Evolutionary conservation across 1,140 invertebrate species (phyloP), one percentile per base, ranked within the genome.

Genomic region (Drosophila kepulauana): DNA sequence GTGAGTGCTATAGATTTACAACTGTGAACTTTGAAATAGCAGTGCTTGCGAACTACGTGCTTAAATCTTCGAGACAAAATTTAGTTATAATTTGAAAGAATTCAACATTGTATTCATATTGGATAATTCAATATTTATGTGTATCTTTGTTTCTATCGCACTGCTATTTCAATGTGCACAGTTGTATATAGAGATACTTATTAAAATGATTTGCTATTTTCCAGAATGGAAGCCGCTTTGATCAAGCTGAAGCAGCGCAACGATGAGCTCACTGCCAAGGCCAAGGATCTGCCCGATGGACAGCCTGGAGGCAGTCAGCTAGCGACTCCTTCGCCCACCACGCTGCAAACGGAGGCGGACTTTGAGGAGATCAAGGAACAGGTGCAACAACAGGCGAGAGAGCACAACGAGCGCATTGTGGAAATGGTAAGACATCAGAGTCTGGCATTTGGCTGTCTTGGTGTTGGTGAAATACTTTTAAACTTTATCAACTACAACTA

Each of bases 231-330:
- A 65, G 70, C 90, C 0, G 92, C 92, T 1, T 61, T 92, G 10
- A 91, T 92, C 30, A 84, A 91, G 58, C 69, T 92, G 2, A 92
- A 92, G 75, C 91, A 91, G 48, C 86, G 92, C 48, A 92, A 92
- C n/a, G 92, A 92, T 79, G 91, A 92, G 67, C 71, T 92, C 1
- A 84, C 58, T 5, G 79, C 72, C 3, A 82, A 79, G 43, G 45
- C 80, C 10, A 79, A 81, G 3, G 91, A 92, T 61, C 48, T 80
- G 33, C 76, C 84, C 5, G 92, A 92, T 78, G 91, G 91, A 13
- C 84, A 84, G 57, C 71, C 20, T 25, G 0, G 79, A 13, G n/a
- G 4, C 46, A 48, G 46, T 2, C 46, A 16, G 15, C 56, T 66
- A 7, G 54, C 72, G 1, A 70, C 75, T 11, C 74, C 81, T 5